These are phyloP conservation scores for Sinotaia quadrata DNA, from an alignment of 2,888 invertebrate genomes.

Conservation along the genomic window DNA sequence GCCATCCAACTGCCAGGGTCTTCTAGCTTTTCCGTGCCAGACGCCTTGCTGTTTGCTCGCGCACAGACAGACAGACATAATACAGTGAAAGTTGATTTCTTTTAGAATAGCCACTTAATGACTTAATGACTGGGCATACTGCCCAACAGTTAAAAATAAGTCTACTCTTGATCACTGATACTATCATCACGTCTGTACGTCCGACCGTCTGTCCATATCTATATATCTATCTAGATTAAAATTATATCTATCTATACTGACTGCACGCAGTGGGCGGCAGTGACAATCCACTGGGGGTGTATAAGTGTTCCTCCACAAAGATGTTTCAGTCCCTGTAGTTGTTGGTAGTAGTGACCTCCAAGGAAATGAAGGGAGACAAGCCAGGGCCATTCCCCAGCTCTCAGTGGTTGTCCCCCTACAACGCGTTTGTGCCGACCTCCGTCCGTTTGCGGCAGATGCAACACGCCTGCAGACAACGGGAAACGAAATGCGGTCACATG, in stretches of 20 bases:
- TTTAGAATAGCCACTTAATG: too few species aligned
- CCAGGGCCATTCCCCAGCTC: slow-evolving; percentile 46
- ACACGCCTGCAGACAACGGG: too few species aligned
- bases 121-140: too few species aligned
- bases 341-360: slow-evolving; percentile 38
- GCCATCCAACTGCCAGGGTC: slow-evolving; percentile 29
- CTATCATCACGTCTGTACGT: neutral
- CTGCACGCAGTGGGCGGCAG: slow-evolving; percentile 59
- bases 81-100: too few species aligned
- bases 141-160: neutral
- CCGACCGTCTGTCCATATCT: too few species aligned
- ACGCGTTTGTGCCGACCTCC: slow-evolving; percentile 32
- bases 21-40: slow-evolving; percentile 16
- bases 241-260: slow-evolving; percentile 32
- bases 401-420: slow-evolving; percentile 41
- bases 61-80: too few species aligned
- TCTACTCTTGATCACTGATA: neutral
- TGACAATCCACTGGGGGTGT: slow-evolving; percentile 51
- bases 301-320: slow-evolving; percentile 56
- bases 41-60: slow-evolving; percentile 8
- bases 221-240: too few species aligned
- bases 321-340: slow-evolving; percentile 43
- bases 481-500: too few species aligned
- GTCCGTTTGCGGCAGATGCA: too few species aligned
- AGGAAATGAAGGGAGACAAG: slow-evolving; percentile 47